Conservation (phyloP, 2,113 vertebrate species). For the Trinectes maculatus region DNA sequence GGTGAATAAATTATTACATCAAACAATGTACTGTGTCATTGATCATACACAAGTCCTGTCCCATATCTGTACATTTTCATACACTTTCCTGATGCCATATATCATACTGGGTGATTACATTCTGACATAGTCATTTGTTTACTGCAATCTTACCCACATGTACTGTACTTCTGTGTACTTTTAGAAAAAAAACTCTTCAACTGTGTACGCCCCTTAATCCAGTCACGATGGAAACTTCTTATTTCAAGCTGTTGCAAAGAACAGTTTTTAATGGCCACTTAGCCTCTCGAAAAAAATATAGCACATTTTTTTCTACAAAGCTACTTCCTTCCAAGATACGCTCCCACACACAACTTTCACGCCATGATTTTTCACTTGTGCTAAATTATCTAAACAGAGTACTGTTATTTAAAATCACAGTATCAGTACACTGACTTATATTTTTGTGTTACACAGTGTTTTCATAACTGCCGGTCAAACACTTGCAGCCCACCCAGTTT, state of each 20-base stretch:
- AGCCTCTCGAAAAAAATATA: background rate
- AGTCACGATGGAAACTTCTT: conserved; percentile 27
- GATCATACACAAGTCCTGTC: conserved; percentile 81
- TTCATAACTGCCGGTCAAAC: conserved; percentile 69
- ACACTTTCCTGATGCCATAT: conserved; percentile 73
- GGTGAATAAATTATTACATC: conserved; percentile 99
- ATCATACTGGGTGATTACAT: conserved; percentile 76
- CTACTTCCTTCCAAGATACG: conserved; percentile 11
- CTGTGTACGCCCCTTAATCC: conserved; percentile 30
- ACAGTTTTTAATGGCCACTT: background rate
- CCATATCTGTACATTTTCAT: conserved; percentile 79
- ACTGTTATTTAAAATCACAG: conserved; percentile 9
- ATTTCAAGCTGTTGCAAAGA: conserved; percentile 7
- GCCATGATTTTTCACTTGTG: conserved; percentile 25
- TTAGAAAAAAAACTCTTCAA: conserved; percentile 36
- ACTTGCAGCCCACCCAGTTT: conserved; percentile 74
- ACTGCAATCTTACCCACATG: conserved; percentile 62
- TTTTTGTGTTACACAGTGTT: conserved; percentile 62
- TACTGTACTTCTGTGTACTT: conserved; percentile 65
- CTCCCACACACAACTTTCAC: conserved; percentile 21
- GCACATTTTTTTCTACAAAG: background rate
- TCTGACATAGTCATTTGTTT: conserved; percentile 81
- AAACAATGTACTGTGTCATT: conserved; percentile 87
- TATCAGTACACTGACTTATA: conserved; percentile 15
- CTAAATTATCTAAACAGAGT: conserved; percentile 28